phyloP scores from a whole-genome alignment of 2,888 invertebrate genomes.

The Orthosia gracilis region DNA sequence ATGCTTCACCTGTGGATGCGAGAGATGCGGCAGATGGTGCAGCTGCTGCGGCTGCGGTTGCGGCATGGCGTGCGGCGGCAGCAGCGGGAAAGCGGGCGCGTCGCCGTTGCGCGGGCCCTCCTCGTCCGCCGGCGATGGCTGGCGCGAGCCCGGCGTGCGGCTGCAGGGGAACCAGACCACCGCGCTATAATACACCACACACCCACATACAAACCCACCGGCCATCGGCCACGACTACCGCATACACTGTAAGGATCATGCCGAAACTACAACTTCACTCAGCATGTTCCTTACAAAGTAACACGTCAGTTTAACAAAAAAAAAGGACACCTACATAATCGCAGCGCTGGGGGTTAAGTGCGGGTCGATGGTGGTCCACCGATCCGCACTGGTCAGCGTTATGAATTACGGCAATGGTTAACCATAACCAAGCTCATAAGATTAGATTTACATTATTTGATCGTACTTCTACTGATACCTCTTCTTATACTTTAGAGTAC shows the following conservation, averaged over 20 bases:
- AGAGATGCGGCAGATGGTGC: slow-evolving; percentile 86
- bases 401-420: neutral
- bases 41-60: slow-evolving; percentile 85
- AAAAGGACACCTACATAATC: neutral
- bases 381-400: neutral
- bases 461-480: neutral
- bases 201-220: neutral
- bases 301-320: neutral
- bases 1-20: slow-evolving; percentile 84
- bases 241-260: neutral
- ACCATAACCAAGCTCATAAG: neutral
- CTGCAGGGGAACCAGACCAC: slow-evolving; percentile 86
- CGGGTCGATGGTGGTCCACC: no score
- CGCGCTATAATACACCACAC: slow-evolving; percentile 23
- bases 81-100: slow-evolving; percentile 85
- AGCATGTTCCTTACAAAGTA: neutral
- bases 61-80: slow-evolving; percentile 87
- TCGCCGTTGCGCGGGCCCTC: slow-evolving; percentile 91
- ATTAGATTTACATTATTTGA: neutral
- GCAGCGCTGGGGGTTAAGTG: no score
- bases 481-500: neutral
- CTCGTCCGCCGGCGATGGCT: slow-evolving; percentile 97
- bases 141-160: slow-evolving; percentile 97
- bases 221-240: neutral
- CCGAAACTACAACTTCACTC: neutral